Evolutionary conservation across 2,888 invertebrate genomes (phyloP), one percentile per base, ranked within the genome.

Genomic region (Drosophila merina): DNA sequence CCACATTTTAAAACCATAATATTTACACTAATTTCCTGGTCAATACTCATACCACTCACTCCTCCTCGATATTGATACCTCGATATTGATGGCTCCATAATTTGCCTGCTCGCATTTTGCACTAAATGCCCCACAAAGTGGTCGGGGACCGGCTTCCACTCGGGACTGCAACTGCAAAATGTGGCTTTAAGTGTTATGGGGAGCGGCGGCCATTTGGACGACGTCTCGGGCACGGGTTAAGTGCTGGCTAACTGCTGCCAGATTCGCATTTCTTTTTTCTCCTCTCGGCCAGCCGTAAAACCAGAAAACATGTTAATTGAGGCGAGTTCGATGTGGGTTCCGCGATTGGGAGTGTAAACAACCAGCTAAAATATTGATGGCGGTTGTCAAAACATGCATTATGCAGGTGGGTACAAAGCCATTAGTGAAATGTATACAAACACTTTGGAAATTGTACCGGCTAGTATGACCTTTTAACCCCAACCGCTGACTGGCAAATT

Each of bases 81-180:
- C 59, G 44, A 30, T 50, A 54, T 79, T 87, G 75, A 79, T 73
- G 67, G 67, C 40, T 52, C 60, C 74, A 86, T 85, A 82, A 85
- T 79, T 84, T 84, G 73, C 77, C 71, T 77, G 81, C 77, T 82
- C 79, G 85, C 87, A 77, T 86, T 86, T 72, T 67, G 60, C 69
- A 71, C 80, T 83, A 83, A 82, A 82, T 84, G 82, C 56, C 70
- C 64, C 54, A 71, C 81, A 82, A 82, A 82, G 81, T 82, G 81
- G 73, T 64, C 54, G 40, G 20, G 26, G 28, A 49, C 47, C 25
- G 64, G 56, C 59, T 69, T 70, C 71, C 52, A 42, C 63, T 25
- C 10, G 44, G 38, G 38, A 31, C 33, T 70, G 58, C 76, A 69
- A 57, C 52, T 64, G 25, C 47, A 57, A 63, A 74, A 80, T 77